Percentiles rank a stretch among this genome's conserved stretches.
Conservation (phyloP, 2,113 vertebrate species). For the Tursiops truncatus region DNA sequence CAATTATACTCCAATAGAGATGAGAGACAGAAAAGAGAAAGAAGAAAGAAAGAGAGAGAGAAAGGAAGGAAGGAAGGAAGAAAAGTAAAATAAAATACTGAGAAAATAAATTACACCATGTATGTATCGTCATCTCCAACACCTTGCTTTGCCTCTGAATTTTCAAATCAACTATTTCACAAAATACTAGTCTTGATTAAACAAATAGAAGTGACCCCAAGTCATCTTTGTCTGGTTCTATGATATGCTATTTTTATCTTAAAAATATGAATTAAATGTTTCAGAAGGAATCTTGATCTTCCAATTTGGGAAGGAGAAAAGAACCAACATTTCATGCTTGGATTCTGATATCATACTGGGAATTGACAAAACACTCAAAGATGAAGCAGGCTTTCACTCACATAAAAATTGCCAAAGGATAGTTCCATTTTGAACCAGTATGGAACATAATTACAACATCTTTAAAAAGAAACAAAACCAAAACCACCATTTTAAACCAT, state of each 20-base stretch:
- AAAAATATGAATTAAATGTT: slow-evolving; percentile 49
- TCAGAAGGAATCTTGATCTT: neutral
- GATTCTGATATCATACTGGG: neutral
- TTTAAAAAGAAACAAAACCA: neutral
- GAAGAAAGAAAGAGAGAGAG: too few relatives aligned
- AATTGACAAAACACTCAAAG: neutral
- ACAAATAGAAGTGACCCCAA: neutral
- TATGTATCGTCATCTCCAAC: neutral
- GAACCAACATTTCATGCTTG: neutral
- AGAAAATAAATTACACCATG: neutral
- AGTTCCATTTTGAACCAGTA: neutral
- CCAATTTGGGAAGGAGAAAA: neutral
- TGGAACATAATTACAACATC: neutral
- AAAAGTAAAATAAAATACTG: neutral
- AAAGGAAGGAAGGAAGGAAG: too few relatives aligned
- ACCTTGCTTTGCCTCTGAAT: neutral
- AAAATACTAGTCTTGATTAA: neutral
- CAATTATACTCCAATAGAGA: too few relatives aligned
- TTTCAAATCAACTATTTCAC: neutral
- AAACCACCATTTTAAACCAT: neutral
- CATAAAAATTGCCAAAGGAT: neutral
- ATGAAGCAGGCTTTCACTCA: neutral
- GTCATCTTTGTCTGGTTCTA: neutral
- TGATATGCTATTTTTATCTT: neutral
- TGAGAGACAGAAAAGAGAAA: too few relatives aligned